Conservation (phyloP, 2,888 invertebrate genomes). For the Alcis repandata region DNA sequence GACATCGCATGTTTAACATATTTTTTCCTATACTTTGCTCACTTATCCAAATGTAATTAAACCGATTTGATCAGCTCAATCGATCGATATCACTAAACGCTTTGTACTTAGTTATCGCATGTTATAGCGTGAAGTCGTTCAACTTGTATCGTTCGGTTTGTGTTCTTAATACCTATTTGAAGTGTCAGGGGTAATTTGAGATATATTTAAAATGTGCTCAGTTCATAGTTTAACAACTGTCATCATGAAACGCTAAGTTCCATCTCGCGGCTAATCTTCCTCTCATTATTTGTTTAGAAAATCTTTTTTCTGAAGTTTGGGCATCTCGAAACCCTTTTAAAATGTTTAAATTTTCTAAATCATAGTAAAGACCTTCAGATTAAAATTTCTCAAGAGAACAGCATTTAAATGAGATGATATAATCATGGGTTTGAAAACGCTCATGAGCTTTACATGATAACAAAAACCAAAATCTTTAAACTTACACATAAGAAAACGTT, state of each 20-base stretch:
- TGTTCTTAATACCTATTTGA: conserved; percentile 1
- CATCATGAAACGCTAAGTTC: not conserved
- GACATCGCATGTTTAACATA: too few relatives aligned
- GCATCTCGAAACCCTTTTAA: not conserved
- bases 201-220: not conserved
- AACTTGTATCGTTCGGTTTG: conserved; percentile 1
- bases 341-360: not conserved
- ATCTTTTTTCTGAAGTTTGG: not conserved
- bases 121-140: conserved; percentile 8
- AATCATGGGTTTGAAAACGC: conserved; percentile 12
- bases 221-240: conserved; percentile 2
- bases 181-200: conserved; percentile 1
- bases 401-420: conserved; percentile 15
- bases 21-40: not conserved
- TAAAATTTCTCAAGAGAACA: conserved; percentile 3
- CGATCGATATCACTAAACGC: not conserved
- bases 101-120: not conserved
- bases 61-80: not conserved
- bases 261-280: not conserved
- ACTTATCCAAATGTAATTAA: not conserved
- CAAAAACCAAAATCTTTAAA: conserved; percentile 14
- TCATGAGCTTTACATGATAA: not conserved
- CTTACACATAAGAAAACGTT: conserved; percentile 35
- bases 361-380: conserved; percentile 2
- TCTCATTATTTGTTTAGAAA: not conserved